Evolutionary conservation across 1,140 invertebrate genomes (phyloP).

Genomic region (Araneus ventricosus): DNA sequence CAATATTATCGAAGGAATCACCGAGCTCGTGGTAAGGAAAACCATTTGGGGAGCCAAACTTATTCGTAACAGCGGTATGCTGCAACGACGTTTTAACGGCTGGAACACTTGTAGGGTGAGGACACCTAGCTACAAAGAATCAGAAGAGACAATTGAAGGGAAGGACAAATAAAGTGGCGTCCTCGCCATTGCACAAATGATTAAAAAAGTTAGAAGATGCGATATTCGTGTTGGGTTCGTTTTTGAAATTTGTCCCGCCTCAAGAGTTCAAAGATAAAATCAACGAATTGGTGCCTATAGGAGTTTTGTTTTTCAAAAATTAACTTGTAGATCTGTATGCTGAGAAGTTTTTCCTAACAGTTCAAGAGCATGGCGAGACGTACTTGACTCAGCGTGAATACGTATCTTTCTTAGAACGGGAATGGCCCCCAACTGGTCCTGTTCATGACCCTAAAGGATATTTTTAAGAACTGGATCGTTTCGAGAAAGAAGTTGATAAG

Average conservation of each 20-base stretch:
- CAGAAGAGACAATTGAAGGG: not conserved
- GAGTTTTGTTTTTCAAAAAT: slow-evolving; percentile 5
- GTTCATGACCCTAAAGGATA: slow-evolving; percentile 24
- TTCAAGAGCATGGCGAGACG: not conserved
- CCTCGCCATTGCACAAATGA: not conserved
- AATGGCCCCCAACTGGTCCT: slow-evolving; percentile 52
- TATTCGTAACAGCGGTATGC: not conserved
- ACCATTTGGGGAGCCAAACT: slow-evolving; percentile 18
- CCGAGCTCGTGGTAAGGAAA: not conserved
- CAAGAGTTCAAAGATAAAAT: slow-evolving; percentile 49
- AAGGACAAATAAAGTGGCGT: not conserved
- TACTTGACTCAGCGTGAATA: slow-evolving; percentile 17
- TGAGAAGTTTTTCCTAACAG: slow-evolving; percentile 50
- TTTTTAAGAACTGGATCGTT: slow-evolving; percentile 33
- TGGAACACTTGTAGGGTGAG: slow-evolving; percentile 26
- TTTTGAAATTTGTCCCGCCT: not conserved
- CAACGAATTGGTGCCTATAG: slow-evolving; percentile 40
- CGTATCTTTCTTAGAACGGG: slow-evolving; percentile 14
- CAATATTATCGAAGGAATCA: not conserved
- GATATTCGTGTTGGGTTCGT: slow-evolving; percentile 53
- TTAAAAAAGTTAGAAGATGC: slow-evolving; percentile 35
- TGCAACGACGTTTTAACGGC: not conserved
- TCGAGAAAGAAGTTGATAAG: slow-evolving; percentile 27
- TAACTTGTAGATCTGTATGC: slow-evolving; percentile 25
- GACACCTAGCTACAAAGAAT: slow-evolving; percentile 37